Percentiles rank a stretch among this genome's conserved stretches.
Evolutionary conservation across 2,113 vertebrate species (phyloP).

Genomic region (Apodemus speciosus): DNA sequence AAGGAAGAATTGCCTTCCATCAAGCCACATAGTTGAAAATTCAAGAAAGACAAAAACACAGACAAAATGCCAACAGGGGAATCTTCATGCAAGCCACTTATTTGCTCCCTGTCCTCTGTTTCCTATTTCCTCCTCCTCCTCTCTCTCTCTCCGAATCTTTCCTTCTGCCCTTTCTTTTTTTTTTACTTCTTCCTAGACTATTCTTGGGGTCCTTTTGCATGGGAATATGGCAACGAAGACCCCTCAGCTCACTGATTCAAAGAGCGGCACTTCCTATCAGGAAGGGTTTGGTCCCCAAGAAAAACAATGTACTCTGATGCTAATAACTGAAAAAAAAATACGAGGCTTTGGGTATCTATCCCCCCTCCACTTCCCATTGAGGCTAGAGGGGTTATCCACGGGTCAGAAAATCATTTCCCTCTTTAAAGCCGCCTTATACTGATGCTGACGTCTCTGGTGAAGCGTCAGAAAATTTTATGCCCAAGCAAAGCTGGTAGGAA

Average conservation of each 20-base stretch:
- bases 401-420: slow-evolving; percentile 76
- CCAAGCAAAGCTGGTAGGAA: slow-evolving; percentile 74
- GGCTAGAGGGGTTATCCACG: slow-evolving; percentile 62
- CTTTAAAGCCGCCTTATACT: slow-evolving; percentile 68
- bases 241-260: slow-evolving; percentile 11
- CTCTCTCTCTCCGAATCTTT: not conserved
- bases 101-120: not conserved
- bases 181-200: not conserved
- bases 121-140: not conserved
- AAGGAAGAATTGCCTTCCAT: not conserved
- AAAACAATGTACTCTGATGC: slow-evolving; percentile 63
- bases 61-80: not conserved
- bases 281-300: slow-evolving; percentile 69
- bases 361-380: slow-evolving; percentile 22
- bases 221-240: not conserved
- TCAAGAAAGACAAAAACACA: not conserved
- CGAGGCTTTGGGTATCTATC: slow-evolving; percentile 57
- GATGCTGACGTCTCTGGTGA: slow-evolving; percentile 77
- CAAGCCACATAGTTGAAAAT: slow-evolving; percentile 4
- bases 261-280: slow-evolving; percentile 64
- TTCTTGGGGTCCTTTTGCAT: not conserved
- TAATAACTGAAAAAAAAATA: slow-evolving; percentile 66
- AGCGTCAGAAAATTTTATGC: slow-evolving; percentile 81
- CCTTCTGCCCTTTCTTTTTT: not conserved
- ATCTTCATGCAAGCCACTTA: not conserved